Base-by-base conservation (phyloP, 2,888 invertebrate species). In the Encarsia formosa region DNA sequence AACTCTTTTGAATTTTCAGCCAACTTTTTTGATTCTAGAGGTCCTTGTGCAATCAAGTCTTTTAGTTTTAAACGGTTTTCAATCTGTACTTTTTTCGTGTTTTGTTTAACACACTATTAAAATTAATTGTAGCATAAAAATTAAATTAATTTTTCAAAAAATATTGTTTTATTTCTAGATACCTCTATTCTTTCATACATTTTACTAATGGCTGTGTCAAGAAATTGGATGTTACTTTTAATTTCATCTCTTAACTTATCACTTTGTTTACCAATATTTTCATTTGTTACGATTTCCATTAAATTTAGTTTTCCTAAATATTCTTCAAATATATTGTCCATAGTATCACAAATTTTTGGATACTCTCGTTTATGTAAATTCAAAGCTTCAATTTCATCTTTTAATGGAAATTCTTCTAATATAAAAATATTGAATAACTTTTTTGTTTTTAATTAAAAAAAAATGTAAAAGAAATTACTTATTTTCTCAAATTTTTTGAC, bases 11-110 rank as follows among this genome's bases (percentile, higher is more conserved):
- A 60, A 57, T 64, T 66, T 49, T 59, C 50, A 5, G 57, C 57
- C 31, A 64, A 43, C 32, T 35, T 53, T 20, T 54, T 57, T 15
- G 39, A 51, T 49, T 61, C 57, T 2, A 48, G 23, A 16, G 58
- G 42, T 37, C 35, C 52, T n/a, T 42, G 35, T n/a, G 38, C 35
- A 44, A 61, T 46, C 16, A 61, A 46, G 34, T 60, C 52, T 43
- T 41, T 54, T 15, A 66, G 54, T 47, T 52, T 57, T 6, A 59
- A 52, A 13, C 65, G 63, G 58, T 64, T 63, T 39, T 60, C 35
- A 4, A 38, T 52, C 49, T 63, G 64, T 32, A 44, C 51, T 19
- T 54, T 19, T 15, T 44, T 47, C 15, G 64, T 63, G 49, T 65
- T 61, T 29, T 58, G 49, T n/a, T 49, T 60, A 15, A 52, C 53